Evolutionary conservation across 2,888 invertebrate genomes (phyloP).

Genomic region (Darwinula stevensoni): DNA sequence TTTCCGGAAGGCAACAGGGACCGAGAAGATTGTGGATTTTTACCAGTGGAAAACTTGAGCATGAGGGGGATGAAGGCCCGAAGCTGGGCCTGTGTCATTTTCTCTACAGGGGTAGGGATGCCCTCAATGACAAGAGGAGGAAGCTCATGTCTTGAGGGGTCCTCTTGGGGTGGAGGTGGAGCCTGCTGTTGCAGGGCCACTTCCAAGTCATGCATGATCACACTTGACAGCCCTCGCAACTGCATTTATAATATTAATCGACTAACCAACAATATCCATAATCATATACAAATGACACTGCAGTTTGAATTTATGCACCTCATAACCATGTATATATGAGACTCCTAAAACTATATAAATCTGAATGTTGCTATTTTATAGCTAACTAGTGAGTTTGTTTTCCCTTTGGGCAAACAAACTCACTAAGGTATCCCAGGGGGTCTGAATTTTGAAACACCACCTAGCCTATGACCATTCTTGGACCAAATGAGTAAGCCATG

Average conservation of each 20-base stretch:
- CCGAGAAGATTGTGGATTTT: slow-evolving; percentile 6
- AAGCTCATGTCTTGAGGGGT: slow-evolving; percentile 73
- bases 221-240: slow-evolving; percentile 52
- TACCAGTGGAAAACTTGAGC: slow-evolving; percentile 83
- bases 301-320: too few relatives aligned
- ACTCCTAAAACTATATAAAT: too few relatives aligned
- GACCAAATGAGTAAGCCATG: too few relatives aligned
- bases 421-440: too few relatives aligned
- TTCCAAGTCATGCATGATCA: slow-evolving; percentile 85
- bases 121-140: slow-evolving; percentile 89
- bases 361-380: too few relatives aligned
- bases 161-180: slow-evolving; percentile 55
- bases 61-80: slow-evolving; percentile 88
- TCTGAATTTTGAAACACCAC: too few relatives aligned
- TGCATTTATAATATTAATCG: too few relatives aligned
- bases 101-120: slow-evolving; percentile 90
- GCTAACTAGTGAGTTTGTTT: too few relatives aligned
- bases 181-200: slow-evolving; percentile 73
- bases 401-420: too few relatives aligned
- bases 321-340: too few relatives aligned
- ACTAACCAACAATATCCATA: background rate
- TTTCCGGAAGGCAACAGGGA: background rate
- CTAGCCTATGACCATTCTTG: too few relatives aligned
- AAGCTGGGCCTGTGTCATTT: slow-evolving; percentile 94
- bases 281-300: background rate